These are phyloP conservation scores for Drosophila pseudoananassae DNA, from an alignment of 1,140 invertebrate species.

Conservation along the genomic window DNA sequence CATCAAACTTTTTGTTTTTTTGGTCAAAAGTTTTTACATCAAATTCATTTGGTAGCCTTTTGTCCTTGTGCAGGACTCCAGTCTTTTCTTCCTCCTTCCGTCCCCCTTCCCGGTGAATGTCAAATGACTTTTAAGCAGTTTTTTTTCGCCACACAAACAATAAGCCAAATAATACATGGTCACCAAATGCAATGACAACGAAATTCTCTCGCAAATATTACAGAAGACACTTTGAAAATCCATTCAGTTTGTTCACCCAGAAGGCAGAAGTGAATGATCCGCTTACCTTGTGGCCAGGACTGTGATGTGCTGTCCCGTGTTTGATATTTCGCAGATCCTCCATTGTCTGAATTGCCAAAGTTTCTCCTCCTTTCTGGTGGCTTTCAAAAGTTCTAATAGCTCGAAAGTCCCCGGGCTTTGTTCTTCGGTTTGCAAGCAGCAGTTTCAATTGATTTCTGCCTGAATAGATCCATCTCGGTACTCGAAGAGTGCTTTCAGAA, in stretches of 20 bases:
- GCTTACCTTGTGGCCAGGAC: conserved; percentile 15
- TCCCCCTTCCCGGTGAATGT: conserved; percentile 51
- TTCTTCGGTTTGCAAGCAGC: background rate
- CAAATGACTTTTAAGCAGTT: conserved; percentile 74
- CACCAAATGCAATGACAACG: conserved; percentile 38
- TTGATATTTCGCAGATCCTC: conserved; percentile 31
- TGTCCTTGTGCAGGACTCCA: conserved; percentile 18
- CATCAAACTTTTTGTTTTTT: conserved; percentile 49
- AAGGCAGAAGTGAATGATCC: conserved; percentile 43
- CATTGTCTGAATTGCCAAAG: background rate
- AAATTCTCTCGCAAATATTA: conserved; percentile 29
- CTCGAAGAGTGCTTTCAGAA: background rate
- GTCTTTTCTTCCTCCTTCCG: conserved; percentile 13
- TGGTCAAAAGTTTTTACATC: conserved; percentile 61
- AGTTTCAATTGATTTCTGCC: background rate
- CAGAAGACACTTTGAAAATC: conserved; percentile 9
- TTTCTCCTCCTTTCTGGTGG: background rate
- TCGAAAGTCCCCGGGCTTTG: background rate
- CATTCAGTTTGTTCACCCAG: conserved; percentile 42
- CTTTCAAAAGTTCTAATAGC: background rate
- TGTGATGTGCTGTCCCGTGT: background rate
- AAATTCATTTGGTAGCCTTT: conserved; percentile 71
- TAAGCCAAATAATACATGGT: conserved; percentile 23
- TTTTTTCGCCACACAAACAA: conserved; percentile 18
- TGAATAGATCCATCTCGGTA: background rate